Percentiles rank a stretch among this genome's conserved stretches.
Evolutionary conservation across 2,888 invertebrate species (phyloP).

Genomic region (Eupithecia subfuscata): DNA sequence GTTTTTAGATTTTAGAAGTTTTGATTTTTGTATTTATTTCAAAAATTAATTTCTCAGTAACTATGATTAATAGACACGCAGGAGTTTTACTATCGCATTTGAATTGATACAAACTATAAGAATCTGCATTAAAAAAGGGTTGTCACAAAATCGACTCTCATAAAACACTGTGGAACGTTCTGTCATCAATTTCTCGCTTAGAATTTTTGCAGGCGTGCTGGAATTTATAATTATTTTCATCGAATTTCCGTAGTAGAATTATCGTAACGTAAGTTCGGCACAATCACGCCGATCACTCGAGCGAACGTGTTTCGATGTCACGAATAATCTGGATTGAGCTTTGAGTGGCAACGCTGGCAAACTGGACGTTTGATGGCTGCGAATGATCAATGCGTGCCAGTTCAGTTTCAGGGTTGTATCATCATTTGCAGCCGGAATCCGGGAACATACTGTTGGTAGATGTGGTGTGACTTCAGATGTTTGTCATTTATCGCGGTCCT

Average conservation of each 20-base stretch:
- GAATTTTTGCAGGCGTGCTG: background rate
- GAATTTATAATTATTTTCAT: background rate
- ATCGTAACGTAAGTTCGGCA: constrained; percentile 9
- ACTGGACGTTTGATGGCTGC: constrained; percentile 8
- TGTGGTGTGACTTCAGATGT: background rate
- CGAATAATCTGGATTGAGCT: constrained; percentile 18
- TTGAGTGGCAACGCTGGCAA: constrained; percentile 15
- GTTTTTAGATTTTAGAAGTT: too few species aligned
- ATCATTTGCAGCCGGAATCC: background rate
- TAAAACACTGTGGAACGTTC: too few species aligned
- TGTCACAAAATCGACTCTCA: too few species aligned
- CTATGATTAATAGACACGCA: too few species aligned
- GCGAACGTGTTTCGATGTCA: constrained; percentile 26
- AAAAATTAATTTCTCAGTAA: too few species aligned
- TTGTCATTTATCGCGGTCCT: background rate
- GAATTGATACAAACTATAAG: too few species aligned
- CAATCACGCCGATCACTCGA: constrained; percentile 26
- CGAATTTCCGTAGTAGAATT: constrained; percentile 6
- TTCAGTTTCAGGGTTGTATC: background rate
- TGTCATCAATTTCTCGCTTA: background rate
- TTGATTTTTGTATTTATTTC: too few species aligned
- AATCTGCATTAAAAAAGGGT: too few species aligned
- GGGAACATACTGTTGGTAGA: background rate
- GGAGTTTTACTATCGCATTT: too few species aligned
- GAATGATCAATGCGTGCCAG: background rate